A percentile compares a stretch with the other conserved stretches of the same genome.
These are phyloP conservation scores for Leucozona laternaria DNA, from an alignment of 2,888 invertebrate genomes.

Conservation along the genomic window DNA sequence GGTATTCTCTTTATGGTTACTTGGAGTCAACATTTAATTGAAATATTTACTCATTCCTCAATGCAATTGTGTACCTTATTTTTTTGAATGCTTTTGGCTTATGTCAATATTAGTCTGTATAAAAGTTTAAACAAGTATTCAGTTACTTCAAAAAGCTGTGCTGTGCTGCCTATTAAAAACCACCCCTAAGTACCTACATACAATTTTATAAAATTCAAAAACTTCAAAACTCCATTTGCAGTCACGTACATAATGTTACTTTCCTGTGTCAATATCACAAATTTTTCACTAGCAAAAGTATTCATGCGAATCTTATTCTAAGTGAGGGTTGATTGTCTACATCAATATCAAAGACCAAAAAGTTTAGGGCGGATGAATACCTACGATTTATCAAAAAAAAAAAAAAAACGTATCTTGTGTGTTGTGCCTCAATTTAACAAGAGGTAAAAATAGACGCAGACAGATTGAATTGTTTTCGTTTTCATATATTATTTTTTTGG, in stretches of 20 bases:
- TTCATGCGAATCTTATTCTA: not conserved
- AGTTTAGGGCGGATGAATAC: not conserved
- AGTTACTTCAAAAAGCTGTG: not conserved
- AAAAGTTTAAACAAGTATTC: not conserved
- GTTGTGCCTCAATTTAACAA: conserved; percentile 33
- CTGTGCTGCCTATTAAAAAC: too few relatives aligned
- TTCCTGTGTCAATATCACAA: conserved; percentile 4
- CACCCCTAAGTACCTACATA: not conserved
- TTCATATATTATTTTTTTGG: not conserved
- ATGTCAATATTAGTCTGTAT: not conserved
- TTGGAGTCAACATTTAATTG: not conserved
- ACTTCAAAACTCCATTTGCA: not conserved
- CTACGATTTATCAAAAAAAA: conserved; percentile 28
- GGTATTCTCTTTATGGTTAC: too few relatives aligned
- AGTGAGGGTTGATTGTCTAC: not conserved
- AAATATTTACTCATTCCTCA: not conserved
- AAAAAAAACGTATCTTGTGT: conserved; percentile 3
- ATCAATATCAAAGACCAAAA: not conserved
- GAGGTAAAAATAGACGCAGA: conserved; percentile 51
- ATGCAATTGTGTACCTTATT: not conserved
- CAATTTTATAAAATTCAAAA: not conserved
- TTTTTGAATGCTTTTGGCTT: not conserved
- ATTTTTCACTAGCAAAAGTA: not conserved
- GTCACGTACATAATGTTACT: conserved; percentile 25
- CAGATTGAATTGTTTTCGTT: conserved; percentile 46